Evolutionary conservation across 1,140 invertebrate species (phyloP).

Genomic region (Glossosoma conforme): DNA sequence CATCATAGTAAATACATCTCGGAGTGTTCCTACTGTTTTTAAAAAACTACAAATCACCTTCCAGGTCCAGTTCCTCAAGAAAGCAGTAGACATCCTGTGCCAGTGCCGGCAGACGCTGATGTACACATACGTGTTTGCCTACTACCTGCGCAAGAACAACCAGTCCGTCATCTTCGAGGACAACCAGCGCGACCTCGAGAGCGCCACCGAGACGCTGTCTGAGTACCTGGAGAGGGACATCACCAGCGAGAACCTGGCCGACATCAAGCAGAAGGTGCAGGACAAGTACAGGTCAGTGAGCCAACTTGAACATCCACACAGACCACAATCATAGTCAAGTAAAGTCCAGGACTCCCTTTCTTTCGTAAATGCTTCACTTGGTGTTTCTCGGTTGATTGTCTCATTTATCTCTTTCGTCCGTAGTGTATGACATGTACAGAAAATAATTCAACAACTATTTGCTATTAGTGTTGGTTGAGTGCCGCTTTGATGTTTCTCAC

Average conservation of each 20-base stretch:
- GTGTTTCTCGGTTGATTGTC: no score
- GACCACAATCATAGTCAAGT: no score
- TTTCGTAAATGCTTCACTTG: no score
- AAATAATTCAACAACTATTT: no score
- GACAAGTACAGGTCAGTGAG: constrained; percentile 91
- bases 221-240: constrained; percentile 98
- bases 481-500: no score
- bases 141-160: constrained; percentile 96
- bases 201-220: constrained; percentile 92
- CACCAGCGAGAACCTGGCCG: constrained; percentile 93
- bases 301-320: not conserved
- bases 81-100: constrained; percentile 96
- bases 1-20: no score
- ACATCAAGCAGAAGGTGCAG: constrained; percentile 99
- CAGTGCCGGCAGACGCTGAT: constrained; percentile 96
- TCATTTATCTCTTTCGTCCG: no score
- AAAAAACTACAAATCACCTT: no score
- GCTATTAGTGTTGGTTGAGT: no score
- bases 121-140: constrained; percentile 99
- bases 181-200: constrained; percentile 97
- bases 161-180: constrained; percentile 99
- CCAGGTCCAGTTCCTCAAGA: constrained; percentile 93
- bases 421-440: no score
- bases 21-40: no score
- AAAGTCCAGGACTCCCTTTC: no score